These are phyloP conservation scores for Cylloceria caligata DNA, from an alignment of 2,888 invertebrate species.

Conservation along the genomic window DNA sequence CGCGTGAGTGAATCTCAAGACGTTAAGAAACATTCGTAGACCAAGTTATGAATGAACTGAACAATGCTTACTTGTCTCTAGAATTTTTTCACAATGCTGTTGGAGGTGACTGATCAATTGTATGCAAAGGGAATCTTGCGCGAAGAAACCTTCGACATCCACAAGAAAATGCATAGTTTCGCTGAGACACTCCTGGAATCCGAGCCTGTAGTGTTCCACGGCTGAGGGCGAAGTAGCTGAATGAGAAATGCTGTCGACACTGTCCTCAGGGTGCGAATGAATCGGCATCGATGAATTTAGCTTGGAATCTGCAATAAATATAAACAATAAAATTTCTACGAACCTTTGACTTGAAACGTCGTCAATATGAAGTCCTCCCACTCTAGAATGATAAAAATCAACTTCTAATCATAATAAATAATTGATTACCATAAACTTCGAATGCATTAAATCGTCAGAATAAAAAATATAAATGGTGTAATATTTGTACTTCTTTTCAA, in stretches of 20 bases:
- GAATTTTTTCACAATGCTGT: conserved; percentile 91
- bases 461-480: too few species aligned
- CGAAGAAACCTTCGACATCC: conserved; percentile 92
- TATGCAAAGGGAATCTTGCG: conserved; percentile 92
- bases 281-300: conserved; percentile 75
- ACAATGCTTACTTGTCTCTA: conserved; percentile 83
- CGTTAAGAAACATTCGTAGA: too few species aligned
- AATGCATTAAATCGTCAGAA: too few species aligned
- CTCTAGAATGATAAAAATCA: background rate
- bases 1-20: background rate
- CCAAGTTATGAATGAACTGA: background rate
- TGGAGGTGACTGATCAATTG: conserved; percentile 93
- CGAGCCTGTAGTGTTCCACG: conserved; percentile 89
- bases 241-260: conserved; percentile 82
- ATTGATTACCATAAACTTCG: too few species aligned
- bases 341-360: too few species aligned
- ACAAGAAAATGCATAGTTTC: conserved; percentile 96
- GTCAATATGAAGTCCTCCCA: too few species aligned
- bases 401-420: background rate
- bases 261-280: conserved; percentile 82
- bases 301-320: conserved; percentile 76
- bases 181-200: conserved; percentile 96
- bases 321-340: too few species aligned
- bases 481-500: too few species aligned
- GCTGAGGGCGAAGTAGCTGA: conserved; percentile 77